phyloP scores from a whole-genome alignment of 64 coral and sea anemone species.

The Stylophora pistillata region DNA sequence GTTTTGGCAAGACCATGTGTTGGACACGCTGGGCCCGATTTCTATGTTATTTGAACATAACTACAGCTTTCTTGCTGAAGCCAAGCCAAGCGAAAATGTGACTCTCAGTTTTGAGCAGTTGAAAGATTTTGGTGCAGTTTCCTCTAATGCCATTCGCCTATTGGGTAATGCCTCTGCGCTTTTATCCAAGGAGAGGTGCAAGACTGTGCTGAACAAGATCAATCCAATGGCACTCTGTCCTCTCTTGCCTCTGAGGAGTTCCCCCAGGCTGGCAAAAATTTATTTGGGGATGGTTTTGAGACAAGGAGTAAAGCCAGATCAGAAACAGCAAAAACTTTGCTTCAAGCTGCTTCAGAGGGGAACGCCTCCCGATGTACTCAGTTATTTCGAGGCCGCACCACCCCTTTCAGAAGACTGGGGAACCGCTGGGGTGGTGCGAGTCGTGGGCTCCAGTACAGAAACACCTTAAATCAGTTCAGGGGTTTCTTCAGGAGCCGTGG shows the following conservation, averaged over 20 bases:
- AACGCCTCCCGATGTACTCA: constrained; percentile 2
- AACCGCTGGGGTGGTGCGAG: constrained; percentile 29
- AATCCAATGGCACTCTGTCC: too few species aligned
- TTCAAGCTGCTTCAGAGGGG: constrained; percentile 39
- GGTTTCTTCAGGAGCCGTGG: too few species aligned
- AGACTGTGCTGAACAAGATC: too few species aligned
- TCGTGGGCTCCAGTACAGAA: too few species aligned
- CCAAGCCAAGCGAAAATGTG: neutral
- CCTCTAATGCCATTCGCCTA: constrained; percentile 8
- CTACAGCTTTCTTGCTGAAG: constrained; percentile 10
- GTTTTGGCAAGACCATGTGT: neutral
- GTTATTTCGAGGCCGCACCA: constrained; percentile 38
- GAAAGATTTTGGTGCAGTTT: neutral
- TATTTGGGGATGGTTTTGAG: too few species aligned
- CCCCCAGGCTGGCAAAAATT: too few species aligned
- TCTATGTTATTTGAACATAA: constrained; percentile 32
- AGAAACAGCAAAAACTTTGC: constrained; percentile 52
- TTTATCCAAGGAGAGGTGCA: too few species aligned
- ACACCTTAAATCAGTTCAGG: too few species aligned
- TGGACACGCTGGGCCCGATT: constrained; percentile 27
- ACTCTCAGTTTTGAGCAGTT: constrained; percentile 17
- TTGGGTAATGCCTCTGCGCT: constrained; percentile 47
- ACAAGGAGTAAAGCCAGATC: too few species aligned
- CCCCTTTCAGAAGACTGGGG: constrained; percentile 1
- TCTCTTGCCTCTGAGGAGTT: too few species aligned